These are phyloP conservation scores for Myotis planiceps DNA, from an alignment of 2,797 vertebrate species.

Conservation along the genomic window DNA sequence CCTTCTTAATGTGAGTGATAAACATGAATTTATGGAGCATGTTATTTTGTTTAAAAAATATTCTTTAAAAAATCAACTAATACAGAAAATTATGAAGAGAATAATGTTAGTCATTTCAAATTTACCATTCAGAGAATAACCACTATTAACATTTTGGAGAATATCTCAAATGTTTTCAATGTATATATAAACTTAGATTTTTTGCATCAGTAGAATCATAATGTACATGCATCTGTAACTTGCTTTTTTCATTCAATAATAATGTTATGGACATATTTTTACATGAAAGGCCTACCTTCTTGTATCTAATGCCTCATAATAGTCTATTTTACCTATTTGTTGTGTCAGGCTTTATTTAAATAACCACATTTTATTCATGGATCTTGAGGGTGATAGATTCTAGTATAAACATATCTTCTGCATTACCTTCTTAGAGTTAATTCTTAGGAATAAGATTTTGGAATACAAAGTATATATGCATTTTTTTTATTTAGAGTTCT, in stretches of 20 bases:
- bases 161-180: not conserved
- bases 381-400: not conserved
- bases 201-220: not conserved
- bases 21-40: not conserved
- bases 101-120: slow-evolving; percentile 16
- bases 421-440: not conserved
- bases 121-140: not conserved
- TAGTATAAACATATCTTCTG: not conserved
- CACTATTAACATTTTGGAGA: not conserved
- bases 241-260: not conserved
- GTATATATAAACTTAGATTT: not conserved
- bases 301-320: not conserved
- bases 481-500: not conserved
- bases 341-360: not conserved
- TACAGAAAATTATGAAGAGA: slow-evolving; percentile 14
- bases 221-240: not conserved
- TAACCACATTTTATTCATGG: not conserved
- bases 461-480: not conserved
- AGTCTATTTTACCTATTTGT: not conserved
- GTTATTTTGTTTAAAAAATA: slow-evolving; percentile 58
- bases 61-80: slow-evolving; percentile 27
- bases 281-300: not conserved
- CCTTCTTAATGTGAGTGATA: slow-evolving; percentile 35
- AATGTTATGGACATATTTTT: not conserved
- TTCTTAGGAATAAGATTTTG: slow-evolving; percentile 18